Percentiles rank a stretch among this genome's conserved stretches.
Evolutionary conservation across 1,140 invertebrate species (phyloP).

Genomic region (Pseudomyrmex pallidus): DNA sequence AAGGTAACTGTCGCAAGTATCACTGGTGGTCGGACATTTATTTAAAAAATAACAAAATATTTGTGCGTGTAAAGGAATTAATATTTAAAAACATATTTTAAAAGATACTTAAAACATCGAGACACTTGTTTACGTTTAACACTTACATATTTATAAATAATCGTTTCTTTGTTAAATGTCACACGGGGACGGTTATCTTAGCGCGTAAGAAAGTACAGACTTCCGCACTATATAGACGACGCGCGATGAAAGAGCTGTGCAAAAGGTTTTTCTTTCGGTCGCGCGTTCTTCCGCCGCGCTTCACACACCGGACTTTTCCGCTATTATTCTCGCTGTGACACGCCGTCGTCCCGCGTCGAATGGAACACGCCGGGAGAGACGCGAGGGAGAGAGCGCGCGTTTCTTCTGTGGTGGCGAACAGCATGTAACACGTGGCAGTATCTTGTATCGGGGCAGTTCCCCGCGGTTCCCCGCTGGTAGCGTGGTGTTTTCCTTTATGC

Average conservation of each 20-base stretch:
- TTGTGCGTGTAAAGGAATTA: no score
- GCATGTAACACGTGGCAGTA: constrained; percentile 85
- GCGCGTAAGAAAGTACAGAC: not conserved
- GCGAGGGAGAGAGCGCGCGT: constrained; percentile 77
- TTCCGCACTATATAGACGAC: not conserved
- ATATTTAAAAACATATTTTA: no score
- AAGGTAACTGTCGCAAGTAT: no score
- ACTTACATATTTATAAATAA: no score
- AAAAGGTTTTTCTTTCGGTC: not conserved
- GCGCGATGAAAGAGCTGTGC: constrained; percentile 1
- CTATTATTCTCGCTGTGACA: constrained; percentile 4
- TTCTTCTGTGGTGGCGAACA: constrained; percentile 84
- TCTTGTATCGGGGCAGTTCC: constrained; percentile 81
- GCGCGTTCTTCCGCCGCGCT: not conserved
- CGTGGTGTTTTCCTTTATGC: constrained; percentile 79
- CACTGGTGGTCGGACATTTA: no score
- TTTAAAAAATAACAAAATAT: no score
- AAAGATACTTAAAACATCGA: no score
- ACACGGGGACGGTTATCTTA: not conserved
- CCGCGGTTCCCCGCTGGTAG: constrained; percentile 82
- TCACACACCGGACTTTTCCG: not conserved
- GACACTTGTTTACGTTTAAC: no score
- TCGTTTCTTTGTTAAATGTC: not conserved
- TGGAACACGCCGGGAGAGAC: constrained; percentile 1
- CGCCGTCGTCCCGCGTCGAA: constrained; percentile 15